Percentiles rank a stretch among this genome's conserved stretches.
These are phyloP conservation scores for Gonatopus flavifemur DNA, from an alignment of 1,140 invertebrate species.

Conservation along the genomic window DNA sequence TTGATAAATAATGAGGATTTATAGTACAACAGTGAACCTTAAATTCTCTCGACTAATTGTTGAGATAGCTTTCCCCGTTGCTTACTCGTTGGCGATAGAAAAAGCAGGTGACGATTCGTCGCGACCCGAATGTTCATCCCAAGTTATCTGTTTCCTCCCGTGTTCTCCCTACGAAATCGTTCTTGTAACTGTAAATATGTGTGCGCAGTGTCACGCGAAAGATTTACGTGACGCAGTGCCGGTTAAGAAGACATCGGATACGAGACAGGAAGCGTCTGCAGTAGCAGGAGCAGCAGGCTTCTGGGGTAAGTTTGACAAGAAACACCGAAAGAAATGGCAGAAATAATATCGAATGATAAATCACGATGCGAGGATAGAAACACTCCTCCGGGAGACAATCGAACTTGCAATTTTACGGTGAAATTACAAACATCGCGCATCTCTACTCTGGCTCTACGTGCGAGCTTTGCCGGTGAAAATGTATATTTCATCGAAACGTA, in stretches of 20 bases:
- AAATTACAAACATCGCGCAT: too few species aligned
- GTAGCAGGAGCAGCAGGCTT: neutral
- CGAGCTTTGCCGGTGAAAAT: too few species aligned
- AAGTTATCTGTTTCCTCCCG: slow-evolving; percentile 24
- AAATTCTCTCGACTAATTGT: too few species aligned
- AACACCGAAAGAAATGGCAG: slow-evolving; percentile 4
- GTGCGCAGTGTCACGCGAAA: slow-evolving; percentile 14
- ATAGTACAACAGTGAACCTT: too few species aligned
- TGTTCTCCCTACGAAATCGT: slow-evolving; percentile 19
- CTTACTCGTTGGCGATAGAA: too few species aligned
- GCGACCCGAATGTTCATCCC: neutral
- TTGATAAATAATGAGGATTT: too few species aligned
- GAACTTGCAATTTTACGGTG: too few species aligned
- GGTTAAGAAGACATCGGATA: slow-evolving; percentile 22
- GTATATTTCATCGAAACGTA: too few species aligned
- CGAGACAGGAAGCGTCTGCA: slow-evolving; percentile 13
- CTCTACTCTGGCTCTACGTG: too few species aligned
- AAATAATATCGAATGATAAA: slow-evolving; percentile 1
- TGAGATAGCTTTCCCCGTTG: too few species aligned
- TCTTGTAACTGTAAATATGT: slow-evolving; percentile 29
- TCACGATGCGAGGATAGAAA: slow-evolving; percentile 7
- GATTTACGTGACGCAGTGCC: slow-evolving; percentile 31
- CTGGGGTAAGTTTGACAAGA: neutral
- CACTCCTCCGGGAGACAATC: too few species aligned
- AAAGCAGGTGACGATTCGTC: too few species aligned